Evolutionary conservation across 1,140 invertebrate genomes (phyloP).

Genomic region (Leptoteleia sp.): DNA sequence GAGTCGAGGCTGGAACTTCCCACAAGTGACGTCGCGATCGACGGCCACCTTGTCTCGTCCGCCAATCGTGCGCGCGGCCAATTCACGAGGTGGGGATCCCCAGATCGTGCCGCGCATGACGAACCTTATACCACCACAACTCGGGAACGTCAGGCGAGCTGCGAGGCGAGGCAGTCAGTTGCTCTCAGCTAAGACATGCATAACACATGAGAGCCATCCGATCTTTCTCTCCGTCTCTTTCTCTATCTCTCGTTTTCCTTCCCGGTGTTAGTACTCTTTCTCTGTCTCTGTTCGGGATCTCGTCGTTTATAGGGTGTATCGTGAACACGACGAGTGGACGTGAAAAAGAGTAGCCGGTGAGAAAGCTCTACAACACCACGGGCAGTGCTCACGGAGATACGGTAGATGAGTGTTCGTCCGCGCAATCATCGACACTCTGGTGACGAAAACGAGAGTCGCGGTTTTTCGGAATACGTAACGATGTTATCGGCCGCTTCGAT

Average conservation of each 20-base stretch:
- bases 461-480: slow-evolving; percentile 17
- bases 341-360: slow-evolving; percentile 49
- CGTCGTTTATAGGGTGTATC: slow-evolving; percentile 60
- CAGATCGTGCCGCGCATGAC: slow-evolving; percentile 76
- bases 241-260: slow-evolving; percentile 67
- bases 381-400: slow-evolving; percentile 54
- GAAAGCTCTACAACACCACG: slow-evolving; percentile 31
- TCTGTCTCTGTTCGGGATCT: slow-evolving; percentile 58
- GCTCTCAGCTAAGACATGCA: slow-evolving; percentile 83
- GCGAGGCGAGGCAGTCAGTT: slow-evolving; percentile 81
- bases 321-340: slow-evolving; percentile 54
- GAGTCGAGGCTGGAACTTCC: slow-evolving; percentile 70
- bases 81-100: slow-evolving; percentile 68
- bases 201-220: slow-evolving; percentile 82
- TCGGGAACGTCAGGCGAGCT: slow-evolving; percentile 78
- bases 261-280: slow-evolving; percentile 48
- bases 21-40: slow-evolving; percentile 76
- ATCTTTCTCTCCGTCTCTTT: slow-evolving; percentile 72
- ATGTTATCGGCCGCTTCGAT: slow-evolving; percentile 22
- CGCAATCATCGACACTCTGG: slow-evolving; percentile 4
- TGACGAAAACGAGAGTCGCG: slow-evolving; percentile 43
- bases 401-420: slow-evolving; percentile 59
- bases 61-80: slow-evolving; percentile 67
- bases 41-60: slow-evolving; percentile 78
- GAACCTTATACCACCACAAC: slow-evolving; percentile 68